Percentiles rank a stretch among this genome's conserved stretches.
phyloP scores from a whole-genome alignment of 1,140 invertebrate species.

The Drosophila simulans region DNA sequence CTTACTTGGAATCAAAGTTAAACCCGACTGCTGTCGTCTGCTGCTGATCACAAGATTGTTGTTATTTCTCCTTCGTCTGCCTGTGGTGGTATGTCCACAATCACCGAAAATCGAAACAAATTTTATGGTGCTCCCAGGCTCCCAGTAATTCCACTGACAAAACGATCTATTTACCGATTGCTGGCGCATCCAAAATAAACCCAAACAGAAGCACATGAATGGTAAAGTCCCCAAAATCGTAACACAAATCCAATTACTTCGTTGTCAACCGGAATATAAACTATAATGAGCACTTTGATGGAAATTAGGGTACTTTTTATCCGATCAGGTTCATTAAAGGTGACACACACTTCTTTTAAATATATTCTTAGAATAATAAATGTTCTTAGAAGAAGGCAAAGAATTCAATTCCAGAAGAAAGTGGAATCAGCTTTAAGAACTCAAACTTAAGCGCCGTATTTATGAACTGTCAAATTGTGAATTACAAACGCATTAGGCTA shows the following conservation, averaged over 20 bases:
- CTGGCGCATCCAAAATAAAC: neutral
- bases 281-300: constrained; percentile 6
- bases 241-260: constrained; percentile 33
- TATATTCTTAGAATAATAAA: neutral
- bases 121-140: constrained; percentile 21
- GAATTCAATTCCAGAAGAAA: too few species aligned
- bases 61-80: neutral
- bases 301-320: constrained; percentile 2
- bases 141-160: constrained; percentile 19
- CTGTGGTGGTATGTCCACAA: constrained; percentile 14
- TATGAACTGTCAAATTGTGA: constrained; percentile 13
- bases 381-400: too few species aligned
- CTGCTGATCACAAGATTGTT: constrained; percentile 6
- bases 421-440: neutral
- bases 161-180: constrained; percentile 25
- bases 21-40: constrained; percentile 2
- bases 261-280: neutral
- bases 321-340: neutral
- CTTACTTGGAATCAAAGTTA: constrained; percentile 62
- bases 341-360: constrained; percentile 4
- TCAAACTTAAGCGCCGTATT: neutral
- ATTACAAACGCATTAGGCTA: constrained; percentile 14
- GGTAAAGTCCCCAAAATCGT: constrained; percentile 1
- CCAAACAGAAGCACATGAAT: constrained; percentile 15
- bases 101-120: constrained; percentile 38